A percentile compares a stretch with the other conserved stretches of the same genome.
These are phyloP conservation scores for Luperina nickerlii DNA, from an alignment of 2,888 invertebrate species.

Conservation along the genomic window DNA sequence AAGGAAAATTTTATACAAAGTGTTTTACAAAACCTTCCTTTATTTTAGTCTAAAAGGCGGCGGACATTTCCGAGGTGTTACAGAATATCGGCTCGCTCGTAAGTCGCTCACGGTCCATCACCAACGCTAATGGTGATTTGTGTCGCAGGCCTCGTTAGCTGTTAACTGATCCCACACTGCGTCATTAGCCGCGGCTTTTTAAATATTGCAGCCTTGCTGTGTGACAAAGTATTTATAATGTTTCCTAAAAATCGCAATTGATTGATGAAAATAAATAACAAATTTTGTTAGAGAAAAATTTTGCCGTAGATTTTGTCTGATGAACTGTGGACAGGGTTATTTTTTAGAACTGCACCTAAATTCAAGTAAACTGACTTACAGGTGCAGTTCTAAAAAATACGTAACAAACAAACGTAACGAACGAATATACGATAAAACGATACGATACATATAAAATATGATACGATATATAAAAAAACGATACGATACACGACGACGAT, in stretches of 20 bases:
- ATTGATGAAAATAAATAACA: slow-evolving; percentile 15
- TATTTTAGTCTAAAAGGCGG: slow-evolving; percentile 16
- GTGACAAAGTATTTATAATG: slow-evolving; percentile 35
- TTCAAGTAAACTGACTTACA: too few species aligned
- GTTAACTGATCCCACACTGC: slow-evolving; percentile 77
- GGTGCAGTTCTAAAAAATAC: too few species aligned
- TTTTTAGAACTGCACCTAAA: too few species aligned
- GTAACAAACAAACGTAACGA: too few species aligned
- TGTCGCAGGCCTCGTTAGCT: slow-evolving; percentile 83
- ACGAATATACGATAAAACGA: too few species aligned
- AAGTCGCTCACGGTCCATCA: slow-evolving; percentile 76
- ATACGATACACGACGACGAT: too few species aligned
- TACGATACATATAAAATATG: too few species aligned
- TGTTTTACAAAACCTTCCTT: neutral
- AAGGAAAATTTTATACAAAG: neutral
- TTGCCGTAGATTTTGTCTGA: too few species aligned
- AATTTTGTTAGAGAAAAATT: neutral
- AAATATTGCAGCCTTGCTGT: slow-evolving; percentile 32
- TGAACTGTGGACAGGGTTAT: too few species aligned
- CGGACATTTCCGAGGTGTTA: slow-evolving; percentile 21
- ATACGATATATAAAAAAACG: too few species aligned
- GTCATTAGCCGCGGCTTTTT: slow-evolving; percentile 67
- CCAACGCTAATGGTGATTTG: slow-evolving; percentile 86
- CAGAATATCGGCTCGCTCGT: slow-evolving; percentile 32
- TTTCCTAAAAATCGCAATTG: neutral